Conservation (phyloP, 2,888 invertebrate species). For the Rugalucina vietnamica region DNA sequence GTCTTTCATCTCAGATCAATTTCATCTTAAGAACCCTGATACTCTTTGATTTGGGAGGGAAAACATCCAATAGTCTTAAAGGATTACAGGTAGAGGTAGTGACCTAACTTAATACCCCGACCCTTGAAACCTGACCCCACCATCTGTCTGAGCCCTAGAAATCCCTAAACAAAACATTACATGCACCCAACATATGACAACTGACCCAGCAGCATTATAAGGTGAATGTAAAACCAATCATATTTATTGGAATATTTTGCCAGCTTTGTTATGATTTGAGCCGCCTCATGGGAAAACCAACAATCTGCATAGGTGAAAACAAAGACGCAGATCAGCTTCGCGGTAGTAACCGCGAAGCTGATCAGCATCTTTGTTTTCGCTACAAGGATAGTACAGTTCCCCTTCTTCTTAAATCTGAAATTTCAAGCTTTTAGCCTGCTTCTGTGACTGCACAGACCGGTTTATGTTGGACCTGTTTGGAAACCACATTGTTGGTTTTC, state of each 20-base stretch:
- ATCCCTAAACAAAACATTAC: constrained; percentile 13
- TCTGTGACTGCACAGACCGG: too few species aligned
- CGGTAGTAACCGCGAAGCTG: too few species aligned
- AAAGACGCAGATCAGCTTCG: too few species aligned
- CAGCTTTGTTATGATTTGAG: background rate
- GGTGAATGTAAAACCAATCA: background rate
- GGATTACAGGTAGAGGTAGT: background rate
- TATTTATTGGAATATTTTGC: constrained; percentile 6
- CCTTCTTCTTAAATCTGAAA: too few species aligned
- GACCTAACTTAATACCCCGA: too few species aligned
- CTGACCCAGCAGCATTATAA: background rate
- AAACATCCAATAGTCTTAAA: background rate
- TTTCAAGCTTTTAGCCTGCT: too few species aligned
- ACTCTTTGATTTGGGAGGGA: background rate
- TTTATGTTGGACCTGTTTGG: too few species aligned
- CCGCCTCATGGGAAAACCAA: too few species aligned
- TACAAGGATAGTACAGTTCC: too few species aligned
- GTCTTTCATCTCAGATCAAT: background rate
- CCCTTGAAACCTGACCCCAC: background rate
- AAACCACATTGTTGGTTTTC: too few species aligned
- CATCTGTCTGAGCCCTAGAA: background rate
- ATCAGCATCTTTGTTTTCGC: too few species aligned
- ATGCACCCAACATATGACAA: constrained; percentile 5
- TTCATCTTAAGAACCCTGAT: background rate
- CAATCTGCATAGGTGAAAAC: too few species aligned